These are phyloP conservation scores for Argynnis bischoffii DNA, from an alignment of 2,888 invertebrate species.

Conservation along the genomic window DNA sequence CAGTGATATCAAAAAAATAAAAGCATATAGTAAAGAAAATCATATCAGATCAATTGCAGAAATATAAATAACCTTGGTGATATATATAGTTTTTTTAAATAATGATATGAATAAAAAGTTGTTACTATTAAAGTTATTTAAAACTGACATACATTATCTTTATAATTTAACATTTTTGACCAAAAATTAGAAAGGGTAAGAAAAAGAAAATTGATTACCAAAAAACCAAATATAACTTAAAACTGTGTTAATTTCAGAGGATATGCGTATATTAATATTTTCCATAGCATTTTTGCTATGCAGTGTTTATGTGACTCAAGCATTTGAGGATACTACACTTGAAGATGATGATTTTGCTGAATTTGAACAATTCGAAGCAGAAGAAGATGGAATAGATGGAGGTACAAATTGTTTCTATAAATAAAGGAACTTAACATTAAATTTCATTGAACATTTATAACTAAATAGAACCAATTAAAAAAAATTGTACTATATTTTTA, in stretches of 20 bases:
- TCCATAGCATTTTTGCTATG: conserved; percentile 60
- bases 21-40: background rate
- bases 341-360: conserved; percentile 97
- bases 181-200: background rate
- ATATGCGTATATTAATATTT: conserved; percentile 62
- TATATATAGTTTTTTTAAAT: background rate
- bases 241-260: conserved; percentile 3
- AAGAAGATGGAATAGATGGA: conserved; percentile 69
- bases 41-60: conserved; percentile 1
- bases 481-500: no score
- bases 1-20: background rate
- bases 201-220: background rate
- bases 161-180: background rate
- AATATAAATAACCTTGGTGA: conserved; percentile 4
- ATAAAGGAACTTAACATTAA: background rate
- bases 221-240: background rate
- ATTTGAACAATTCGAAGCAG: conserved; percentile 93
- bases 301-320: conserved; percentile 57
- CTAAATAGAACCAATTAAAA: no score
- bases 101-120: background rate
- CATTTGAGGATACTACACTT: conserved; percentile 66
- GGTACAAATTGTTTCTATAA: conserved; percentile 23
- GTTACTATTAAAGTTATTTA: background rate
- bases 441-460: no score
- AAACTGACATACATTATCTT: background rate